Evolutionary conservation across 1,140 invertebrate genomes (phyloP).

Genomic region (Leguminivora glycinivorella): DNA sequence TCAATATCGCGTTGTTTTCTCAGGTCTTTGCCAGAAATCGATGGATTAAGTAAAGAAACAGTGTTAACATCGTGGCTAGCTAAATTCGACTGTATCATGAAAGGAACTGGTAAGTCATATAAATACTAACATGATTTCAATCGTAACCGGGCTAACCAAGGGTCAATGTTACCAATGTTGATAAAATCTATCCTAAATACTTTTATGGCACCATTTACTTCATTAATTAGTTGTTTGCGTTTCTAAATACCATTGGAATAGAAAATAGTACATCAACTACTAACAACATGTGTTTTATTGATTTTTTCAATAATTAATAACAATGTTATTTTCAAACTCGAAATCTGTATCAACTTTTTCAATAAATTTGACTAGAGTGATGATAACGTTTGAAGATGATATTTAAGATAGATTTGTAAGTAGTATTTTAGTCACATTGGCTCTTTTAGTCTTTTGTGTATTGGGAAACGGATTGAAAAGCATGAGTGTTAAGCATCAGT

Average conservation of each 20-base stretch:
- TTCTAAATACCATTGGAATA: constrained; percentile 3
- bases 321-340: background rate
- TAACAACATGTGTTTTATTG: background rate
- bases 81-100: constrained; percentile 99
- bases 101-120: constrained; percentile 83
- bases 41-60: constrained; percentile 99
- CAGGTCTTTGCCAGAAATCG: constrained; percentile 98
- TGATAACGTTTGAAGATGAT: background rate
- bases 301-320: background rate
- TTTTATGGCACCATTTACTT: background rate
- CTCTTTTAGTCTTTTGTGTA: constrained; percentile 1
- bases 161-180: constrained; percentile 16
- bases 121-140: constrained; percentile 14
- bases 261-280: background rate
- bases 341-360: background rate
- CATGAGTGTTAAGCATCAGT: constrained; percentile 45
- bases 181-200: constrained; percentile 29
- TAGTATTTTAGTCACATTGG: constrained; percentile 17
- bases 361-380: background rate
- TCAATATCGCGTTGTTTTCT: constrained; percentile 40
- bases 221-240: constrained; percentile 5
- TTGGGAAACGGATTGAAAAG: constrained; percentile 35
- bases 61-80: constrained; percentile 99
- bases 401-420: constrained; percentile 32
- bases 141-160: constrained; percentile 27